A percentile compares a stretch with the other conserved stretches of the same genome.
phyloP scores from a whole-genome alignment of 2,113 vertebrate species.

The Phaethornis superciliosus region DNA sequence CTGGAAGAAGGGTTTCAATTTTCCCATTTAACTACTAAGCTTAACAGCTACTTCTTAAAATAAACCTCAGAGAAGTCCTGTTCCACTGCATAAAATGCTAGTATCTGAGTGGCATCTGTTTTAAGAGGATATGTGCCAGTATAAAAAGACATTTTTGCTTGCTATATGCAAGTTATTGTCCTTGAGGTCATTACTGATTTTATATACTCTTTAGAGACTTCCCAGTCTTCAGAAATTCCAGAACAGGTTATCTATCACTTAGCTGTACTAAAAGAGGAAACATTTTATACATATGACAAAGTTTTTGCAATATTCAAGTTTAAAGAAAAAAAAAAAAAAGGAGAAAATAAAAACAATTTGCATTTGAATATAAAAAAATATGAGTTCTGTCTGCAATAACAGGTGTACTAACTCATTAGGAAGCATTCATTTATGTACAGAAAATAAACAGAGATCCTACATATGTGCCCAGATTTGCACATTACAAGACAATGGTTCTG shows the following conservation, averaged over 20 bases:
- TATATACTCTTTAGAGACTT: slow-evolving; percentile 10
- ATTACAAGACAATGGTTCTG: neutral
- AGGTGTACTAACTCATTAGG: neutral
- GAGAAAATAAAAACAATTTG: neutral
- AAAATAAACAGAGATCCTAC: neutral
- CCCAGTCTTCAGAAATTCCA: neutral
- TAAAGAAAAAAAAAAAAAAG: neutral
- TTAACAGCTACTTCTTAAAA: slow-evolving; percentile 4
- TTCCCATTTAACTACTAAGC: neutral
- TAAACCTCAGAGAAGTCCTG: neutral
- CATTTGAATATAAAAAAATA: neutral
- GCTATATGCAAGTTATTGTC: neutral
- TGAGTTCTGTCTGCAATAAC: neutral
- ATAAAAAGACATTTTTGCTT: slow-evolving; percentile 32
- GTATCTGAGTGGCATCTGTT: neutral
- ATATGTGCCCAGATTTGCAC: neutral
- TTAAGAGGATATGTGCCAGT: neutral
- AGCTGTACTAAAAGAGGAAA: neutral
- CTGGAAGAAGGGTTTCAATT: neutral
- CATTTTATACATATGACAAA: neutral
- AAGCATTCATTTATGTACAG: neutral
- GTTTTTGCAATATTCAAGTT: neutral
- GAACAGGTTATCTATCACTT: neutral
- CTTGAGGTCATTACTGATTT: slow-evolving; percentile 35
- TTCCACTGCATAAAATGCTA: neutral